These are phyloP conservation scores for Gouania willdenowi DNA, from an alignment of 2,797 vertebrate species.

Conservation along the genomic window DNA sequence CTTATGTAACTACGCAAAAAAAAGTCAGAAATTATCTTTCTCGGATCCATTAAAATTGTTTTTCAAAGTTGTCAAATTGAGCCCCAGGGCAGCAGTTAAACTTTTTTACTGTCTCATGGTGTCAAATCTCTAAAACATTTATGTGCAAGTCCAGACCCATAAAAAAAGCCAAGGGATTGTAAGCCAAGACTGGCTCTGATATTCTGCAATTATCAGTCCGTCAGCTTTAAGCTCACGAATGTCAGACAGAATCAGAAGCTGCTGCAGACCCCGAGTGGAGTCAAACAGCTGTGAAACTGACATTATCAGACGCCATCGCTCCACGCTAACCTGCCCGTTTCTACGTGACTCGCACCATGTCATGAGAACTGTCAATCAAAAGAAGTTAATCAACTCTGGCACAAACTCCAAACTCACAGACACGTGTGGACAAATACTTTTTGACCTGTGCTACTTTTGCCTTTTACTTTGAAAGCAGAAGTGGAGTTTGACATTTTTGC, in stretches of 20 bases:
- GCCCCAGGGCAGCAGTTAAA: conserved; percentile 31
- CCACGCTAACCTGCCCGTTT: conserved; percentile 8
- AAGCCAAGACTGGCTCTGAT: conserved; percentile 29
- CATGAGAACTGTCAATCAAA: conserved; percentile 6
- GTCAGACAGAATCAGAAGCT: conserved; percentile 33
- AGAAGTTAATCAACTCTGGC: conserved; percentile 7
- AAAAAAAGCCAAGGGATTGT: conserved; percentile 6
- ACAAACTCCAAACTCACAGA: not conserved
- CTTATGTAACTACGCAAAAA: conserved; percentile 18
- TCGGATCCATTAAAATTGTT: too few relatives aligned
- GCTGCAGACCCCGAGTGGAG: not conserved
- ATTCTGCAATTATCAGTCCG: conserved; percentile 40
- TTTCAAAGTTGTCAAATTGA: conserved; percentile 39
- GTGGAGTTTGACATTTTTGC: too few relatives aligned
- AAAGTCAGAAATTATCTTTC: too few relatives aligned
- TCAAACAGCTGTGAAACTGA: conserved; percentile 16
- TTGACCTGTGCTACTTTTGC: conserved; percentile 11
- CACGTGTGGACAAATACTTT: not conserved
- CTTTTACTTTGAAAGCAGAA: too few relatives aligned
- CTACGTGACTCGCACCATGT: conserved; percentile 10
- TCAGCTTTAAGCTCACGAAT: conserved; percentile 29
- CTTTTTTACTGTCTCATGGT: conserved; percentile 4
- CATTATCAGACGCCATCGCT: conserved; percentile 10
- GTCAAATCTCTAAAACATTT: conserved; percentile 33
- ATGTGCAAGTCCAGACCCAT: conserved; percentile 44